These are phyloP conservation scores for Drosophila tripunctata DNA, from an alignment of 2,888 invertebrate genomes.

Conservation along the genomic window DNA sequence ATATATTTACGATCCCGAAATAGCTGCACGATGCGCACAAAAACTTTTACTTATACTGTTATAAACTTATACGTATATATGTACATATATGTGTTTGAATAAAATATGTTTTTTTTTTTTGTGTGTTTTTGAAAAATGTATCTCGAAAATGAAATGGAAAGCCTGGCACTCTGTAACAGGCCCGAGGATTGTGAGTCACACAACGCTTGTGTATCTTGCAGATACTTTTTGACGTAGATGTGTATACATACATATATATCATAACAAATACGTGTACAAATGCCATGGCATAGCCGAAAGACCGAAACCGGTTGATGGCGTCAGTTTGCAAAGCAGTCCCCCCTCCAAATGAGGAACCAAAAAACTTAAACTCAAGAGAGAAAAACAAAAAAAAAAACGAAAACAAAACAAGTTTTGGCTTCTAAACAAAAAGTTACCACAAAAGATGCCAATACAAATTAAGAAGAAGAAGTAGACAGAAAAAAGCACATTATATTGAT, in stretches of 20 bases:
- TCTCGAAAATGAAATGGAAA: slow-evolving; percentile 59
- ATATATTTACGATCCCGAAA: slow-evolving; percentile 50
- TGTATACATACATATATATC: background rate
- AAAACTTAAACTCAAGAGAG: slow-evolving; percentile 4
- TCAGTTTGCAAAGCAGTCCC: slow-evolving; percentile 68
- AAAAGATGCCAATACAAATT: slow-evolving; percentile 7
- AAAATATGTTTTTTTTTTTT: slow-evolving; percentile 42
- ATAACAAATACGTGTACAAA: slow-evolving; percentile 44
- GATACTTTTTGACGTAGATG: slow-evolving; percentile 37
- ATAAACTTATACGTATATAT: background rate
- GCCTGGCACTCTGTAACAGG: slow-evolving; percentile 41
- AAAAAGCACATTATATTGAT: slow-evolving; percentile 6
- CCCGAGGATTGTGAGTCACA: slow-evolving; percentile 50
- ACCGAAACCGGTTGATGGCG: slow-evolving; percentile 79
- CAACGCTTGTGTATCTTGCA: slow-evolving; percentile 38
- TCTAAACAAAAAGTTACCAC: slow-evolving; percentile 27
- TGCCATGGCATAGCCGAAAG: slow-evolving; percentile 53
- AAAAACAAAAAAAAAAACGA: background rate
- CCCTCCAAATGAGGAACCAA: slow-evolving; percentile 34
- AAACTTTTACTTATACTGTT: slow-evolving; percentile 18
- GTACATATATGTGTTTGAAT: slow-evolving; percentile 11
- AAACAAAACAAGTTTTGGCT: slow-evolving; percentile 52
- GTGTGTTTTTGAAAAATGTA: slow-evolving; percentile 39
- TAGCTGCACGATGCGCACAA: slow-evolving; percentile 47
- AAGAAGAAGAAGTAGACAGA: background rate